phyloP scores from a whole-genome alignment of 1,140 invertebrate species.

The Acromyrmex charruanus region DNA sequence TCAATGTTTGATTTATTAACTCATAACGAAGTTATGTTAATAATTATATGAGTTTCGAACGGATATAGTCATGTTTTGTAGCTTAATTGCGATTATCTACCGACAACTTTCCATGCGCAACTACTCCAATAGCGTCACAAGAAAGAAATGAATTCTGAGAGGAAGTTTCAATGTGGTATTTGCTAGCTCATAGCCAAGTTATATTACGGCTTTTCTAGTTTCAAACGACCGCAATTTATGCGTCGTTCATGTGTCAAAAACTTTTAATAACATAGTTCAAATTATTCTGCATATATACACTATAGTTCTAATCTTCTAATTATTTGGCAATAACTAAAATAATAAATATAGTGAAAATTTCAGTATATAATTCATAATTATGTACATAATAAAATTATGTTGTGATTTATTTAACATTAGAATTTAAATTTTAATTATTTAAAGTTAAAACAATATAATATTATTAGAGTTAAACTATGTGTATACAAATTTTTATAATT shows the following conservation, averaged over 20 bases:
- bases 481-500: neutral
- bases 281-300: neutral
- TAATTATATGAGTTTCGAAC: neutral
- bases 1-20: conserved; percentile 7
- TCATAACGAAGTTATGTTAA: conserved; percentile 42
- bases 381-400: neutral
- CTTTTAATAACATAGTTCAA: conserved; percentile 26
- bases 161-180: conserved; percentile 28
- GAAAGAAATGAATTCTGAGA: conserved; percentile 31
- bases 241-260: conserved; percentile 15
- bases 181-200: conserved; percentile 18
- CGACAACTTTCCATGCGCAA: conserved; percentile 12
- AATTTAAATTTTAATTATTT: conserved; percentile 12
- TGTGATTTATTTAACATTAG: neutral
- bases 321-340: neutral
- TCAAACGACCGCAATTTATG: neutral
- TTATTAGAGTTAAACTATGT: neutral
- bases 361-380: neutral
- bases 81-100: conserved; percentile 42
- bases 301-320: no score
- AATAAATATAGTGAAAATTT: neutral
- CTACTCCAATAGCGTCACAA: conserved; percentile 17
- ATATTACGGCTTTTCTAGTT: conserved; percentile 27
- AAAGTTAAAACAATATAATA: neutral
- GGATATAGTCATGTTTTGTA: neutral